Conservation (phyloP, 2,888 invertebrate genomes). For the Catonia carolina region DNA sequence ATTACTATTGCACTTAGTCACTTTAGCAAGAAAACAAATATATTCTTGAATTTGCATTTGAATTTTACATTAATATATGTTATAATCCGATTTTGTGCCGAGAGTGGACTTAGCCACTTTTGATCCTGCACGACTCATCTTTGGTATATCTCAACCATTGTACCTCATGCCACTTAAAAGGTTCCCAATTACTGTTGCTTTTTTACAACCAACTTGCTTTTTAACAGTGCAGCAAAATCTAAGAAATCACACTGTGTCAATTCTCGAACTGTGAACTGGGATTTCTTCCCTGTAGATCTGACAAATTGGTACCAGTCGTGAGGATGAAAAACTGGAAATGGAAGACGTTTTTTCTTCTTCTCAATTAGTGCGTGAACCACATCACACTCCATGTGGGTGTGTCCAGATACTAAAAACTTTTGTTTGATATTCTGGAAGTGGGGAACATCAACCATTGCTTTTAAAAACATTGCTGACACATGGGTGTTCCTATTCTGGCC, state of each 20-base stretch:
- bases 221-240: background rate
- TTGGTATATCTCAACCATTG: no score
- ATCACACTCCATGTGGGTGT: constrained; percentile 33
- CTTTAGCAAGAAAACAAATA: no score
- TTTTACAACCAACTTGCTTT: no score
- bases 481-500: constrained; percentile 35
- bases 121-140: no score
- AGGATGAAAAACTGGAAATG: background rate
- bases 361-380: constrained; percentile 28
- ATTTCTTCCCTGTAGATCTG: background rate
- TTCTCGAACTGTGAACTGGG: background rate
- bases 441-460: constrained; percentile 16
- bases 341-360: constrained; percentile 26
- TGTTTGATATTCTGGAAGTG: constrained; percentile 32
- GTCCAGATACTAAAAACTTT: constrained; percentile 32
- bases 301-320: constrained; percentile 6
- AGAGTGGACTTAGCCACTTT: no score
- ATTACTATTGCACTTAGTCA: no score
- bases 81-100: no score
- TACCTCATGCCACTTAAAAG: no score
- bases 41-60: no score
- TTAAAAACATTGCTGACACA: constrained; percentile 32
- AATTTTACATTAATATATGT: no score
- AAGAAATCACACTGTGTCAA: background rate
- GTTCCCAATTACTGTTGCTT: no score